Base-by-base conservation (phyloP, 1,140 invertebrate genomes). In the Sarcophaga bullata region DNA sequence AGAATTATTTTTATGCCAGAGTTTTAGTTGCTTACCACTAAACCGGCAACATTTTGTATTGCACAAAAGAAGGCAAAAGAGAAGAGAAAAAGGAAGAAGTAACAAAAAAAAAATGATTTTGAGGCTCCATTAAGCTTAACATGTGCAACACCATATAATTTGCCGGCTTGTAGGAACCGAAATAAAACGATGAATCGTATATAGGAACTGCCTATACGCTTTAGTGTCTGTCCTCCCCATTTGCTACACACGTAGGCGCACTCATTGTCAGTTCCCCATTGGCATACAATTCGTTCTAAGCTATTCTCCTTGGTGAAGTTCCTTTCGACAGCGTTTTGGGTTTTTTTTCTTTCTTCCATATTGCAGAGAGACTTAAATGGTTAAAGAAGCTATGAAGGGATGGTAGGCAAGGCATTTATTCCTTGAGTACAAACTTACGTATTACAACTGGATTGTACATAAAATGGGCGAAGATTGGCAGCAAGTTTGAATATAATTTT, bases 91-190 rank as follows among this genome's bases (percentile, higher is more conserved):
- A 58, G 7, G 13, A 58, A 58, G 5, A 7, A 15, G 62, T 19
- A 68, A 68, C 10, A 62, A 62, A 6, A 37, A 62, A 68, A 68
- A 68, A 68, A 68, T 17, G 17, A 68, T 68, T 68, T 68, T 68
- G 62, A 68, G 62, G 62, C n/a, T 68, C 62, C 62, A 68, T 68
- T 68, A 68, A 68, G 62, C 62, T 68, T 68, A 68, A 68, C 62
- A 68, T 68, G 62, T 68, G 62, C 62, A 68, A 68, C 62, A 68
- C 62, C 25, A 37, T 68, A 19, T 68, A 68, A 68, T 68, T 68
- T 68, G 62, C 62, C 62, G 62, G 62, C 62, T 68, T 68, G 17
- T 58, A 58, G 54, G 6, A 68, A 68, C 15, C 7, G 19, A 68
- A 19, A 68, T 19, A 68, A 68, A 68, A 68, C 8, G 17, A 0